phyloP scores from a whole-genome alignment of 1,140 invertebrate genomes.

The Bombus confusus region DNA sequence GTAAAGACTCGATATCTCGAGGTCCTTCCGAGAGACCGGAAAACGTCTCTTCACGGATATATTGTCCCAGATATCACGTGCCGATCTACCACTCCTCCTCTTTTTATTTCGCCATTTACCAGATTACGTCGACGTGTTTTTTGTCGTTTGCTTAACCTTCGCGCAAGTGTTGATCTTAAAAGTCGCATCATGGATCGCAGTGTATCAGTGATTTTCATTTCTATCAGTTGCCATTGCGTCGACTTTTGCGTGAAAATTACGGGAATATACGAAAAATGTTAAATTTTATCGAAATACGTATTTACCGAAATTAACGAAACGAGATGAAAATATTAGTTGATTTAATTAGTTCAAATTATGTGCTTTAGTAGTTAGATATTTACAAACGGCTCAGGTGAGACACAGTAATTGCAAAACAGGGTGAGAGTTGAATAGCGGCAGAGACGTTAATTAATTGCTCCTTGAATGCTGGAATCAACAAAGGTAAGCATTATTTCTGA shows the following conservation, averaged over 20 bases:
- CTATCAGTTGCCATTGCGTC: too few species aligned
- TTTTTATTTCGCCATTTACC: neutral
- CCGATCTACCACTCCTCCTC: neutral
- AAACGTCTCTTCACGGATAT: conserved; percentile 2
- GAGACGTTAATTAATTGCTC: neutral
- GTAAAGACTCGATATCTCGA: conserved; percentile 15
- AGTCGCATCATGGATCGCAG: neutral
- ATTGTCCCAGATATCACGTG: neutral
- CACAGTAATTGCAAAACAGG: neutral
- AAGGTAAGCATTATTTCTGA: neutral
- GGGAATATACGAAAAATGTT: too few species aligned
- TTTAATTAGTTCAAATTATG: neutral
- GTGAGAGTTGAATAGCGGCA: neutral
- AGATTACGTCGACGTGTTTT: conserved; percentile 14
- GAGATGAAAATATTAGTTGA: neutral
- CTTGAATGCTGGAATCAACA: neutral
- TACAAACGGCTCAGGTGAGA: neutral
- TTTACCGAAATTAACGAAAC: too few species aligned
- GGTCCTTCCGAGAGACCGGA: neutral
- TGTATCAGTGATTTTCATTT: neutral
- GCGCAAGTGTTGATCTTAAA: neutral
- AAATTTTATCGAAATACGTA: neutral
- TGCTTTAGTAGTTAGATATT: neutral
- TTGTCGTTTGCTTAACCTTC: neutral
- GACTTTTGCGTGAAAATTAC: too few species aligned